Conservation (phyloP, 2,888 invertebrate genomes). For the Achlya flavicornis region DNA sequence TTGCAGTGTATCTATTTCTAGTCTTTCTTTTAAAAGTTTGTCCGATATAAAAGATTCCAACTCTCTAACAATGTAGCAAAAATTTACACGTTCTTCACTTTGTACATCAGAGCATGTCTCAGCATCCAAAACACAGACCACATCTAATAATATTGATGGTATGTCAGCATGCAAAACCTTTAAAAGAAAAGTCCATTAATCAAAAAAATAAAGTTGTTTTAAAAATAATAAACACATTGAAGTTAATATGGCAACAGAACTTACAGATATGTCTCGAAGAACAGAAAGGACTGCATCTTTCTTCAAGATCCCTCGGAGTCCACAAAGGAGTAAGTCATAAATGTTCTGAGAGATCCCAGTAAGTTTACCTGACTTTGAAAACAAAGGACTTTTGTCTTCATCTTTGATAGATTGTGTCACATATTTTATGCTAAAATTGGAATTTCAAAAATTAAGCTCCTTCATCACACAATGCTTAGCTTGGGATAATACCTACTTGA, state of each 20-base stretch:
- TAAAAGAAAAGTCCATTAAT: constrained; percentile 36
- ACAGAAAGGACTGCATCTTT: constrained; percentile 90
- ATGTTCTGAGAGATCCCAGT: constrained; percentile 88
- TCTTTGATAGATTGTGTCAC: constrained; percentile 87
- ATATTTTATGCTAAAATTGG: constrained; percentile 84
- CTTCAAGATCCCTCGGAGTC: constrained; percentile 89
- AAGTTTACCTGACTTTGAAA: constrained; percentile 85
- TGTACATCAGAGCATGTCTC: constrained; percentile 89
- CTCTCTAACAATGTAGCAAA: constrained; percentile 91
- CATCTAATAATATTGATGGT: constrained; percentile 92
- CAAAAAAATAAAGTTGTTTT: background rate
- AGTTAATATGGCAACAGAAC: constrained; percentile 41
- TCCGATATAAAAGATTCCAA: constrained; percentile 93
- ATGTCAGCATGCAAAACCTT: constrained; percentile 91
- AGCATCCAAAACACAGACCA: constrained; percentile 92
- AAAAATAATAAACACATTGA: constrained; percentile 35
- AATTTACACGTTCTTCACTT: constrained; percentile 89
- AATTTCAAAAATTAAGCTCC: background rate
- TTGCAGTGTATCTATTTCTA: constrained; percentile 96
- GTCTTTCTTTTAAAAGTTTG: constrained; percentile 93
- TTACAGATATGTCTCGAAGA: constrained; percentile 90
- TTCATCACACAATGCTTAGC: too few relatives aligned
- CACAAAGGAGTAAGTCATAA: constrained; percentile 92
- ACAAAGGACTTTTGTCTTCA: constrained; percentile 85
- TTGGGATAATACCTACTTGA: too few relatives aligned